These are phyloP conservation scores for Pelusios castaneus DNA, from an alignment of 2,113 vertebrate genomes.

Conservation along the genomic window DNA sequence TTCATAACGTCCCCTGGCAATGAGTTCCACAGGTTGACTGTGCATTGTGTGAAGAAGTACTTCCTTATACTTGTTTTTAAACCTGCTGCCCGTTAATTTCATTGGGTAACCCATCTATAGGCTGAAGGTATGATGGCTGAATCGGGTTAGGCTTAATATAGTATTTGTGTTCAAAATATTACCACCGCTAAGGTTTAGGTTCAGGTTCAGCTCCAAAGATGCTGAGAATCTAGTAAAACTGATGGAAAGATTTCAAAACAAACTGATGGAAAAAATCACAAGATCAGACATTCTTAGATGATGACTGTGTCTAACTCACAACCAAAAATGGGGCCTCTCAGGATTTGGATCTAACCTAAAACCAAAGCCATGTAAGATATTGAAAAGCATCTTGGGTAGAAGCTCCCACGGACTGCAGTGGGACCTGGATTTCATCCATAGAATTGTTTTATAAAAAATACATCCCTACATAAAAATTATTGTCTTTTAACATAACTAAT, in stretches of 20 bases:
- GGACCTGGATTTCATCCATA: neutral
- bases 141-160: neutral
- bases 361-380: neutral
- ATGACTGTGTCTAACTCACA: neutral
- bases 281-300: neutral
- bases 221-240: neutral
- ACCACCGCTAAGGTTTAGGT: neutral
- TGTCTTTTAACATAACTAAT: neutral
- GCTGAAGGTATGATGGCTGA: neutral
- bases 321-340: neutral
- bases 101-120: no score
- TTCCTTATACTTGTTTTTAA: no score
- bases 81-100: no score
- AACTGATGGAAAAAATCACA: neutral
- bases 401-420: neutral
- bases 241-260: neutral
- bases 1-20: no score
- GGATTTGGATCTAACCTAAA: neutral
- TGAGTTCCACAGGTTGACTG: no score
- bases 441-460: neutral
- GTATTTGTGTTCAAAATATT: fast-evolving
- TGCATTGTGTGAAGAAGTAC: no score
- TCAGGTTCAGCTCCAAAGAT: neutral
- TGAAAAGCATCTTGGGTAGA: neutral
- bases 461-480: neutral